Percentiles rank a stretch among this genome's conserved stretches.
phyloP scores from a whole-genome alignment of 2,888 invertebrate species.

The Dicranocentrus wangi region DNA sequence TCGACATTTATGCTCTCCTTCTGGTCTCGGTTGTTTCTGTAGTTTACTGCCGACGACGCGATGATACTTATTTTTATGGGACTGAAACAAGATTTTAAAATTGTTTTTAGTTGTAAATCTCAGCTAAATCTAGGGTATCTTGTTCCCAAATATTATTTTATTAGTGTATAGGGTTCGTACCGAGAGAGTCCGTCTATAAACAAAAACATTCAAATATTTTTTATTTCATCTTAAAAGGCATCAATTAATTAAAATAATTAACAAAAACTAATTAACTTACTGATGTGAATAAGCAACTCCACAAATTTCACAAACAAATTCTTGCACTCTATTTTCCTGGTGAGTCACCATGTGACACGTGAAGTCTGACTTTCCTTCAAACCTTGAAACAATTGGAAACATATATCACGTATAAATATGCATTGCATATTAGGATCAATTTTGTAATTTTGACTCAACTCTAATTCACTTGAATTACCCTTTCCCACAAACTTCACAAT shows the following conservation, averaged over 20 bases:
- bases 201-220: too few species aligned
- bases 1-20: conserved; percentile 5
- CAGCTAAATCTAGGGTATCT: too few species aligned
- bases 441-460: neutral
- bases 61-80: neutral
- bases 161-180: too few species aligned
- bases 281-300: conserved; percentile 25
- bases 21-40: neutral
- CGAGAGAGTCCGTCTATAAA: too few species aligned
- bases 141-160: too few species aligned
- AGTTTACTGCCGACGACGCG: too few species aligned
- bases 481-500: conserved; percentile 38
- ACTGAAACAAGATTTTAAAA: neutral
- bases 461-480: conserved; percentile 3
- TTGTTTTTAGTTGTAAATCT: conserved; percentile 24
- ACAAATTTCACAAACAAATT: conserved; percentile 37
- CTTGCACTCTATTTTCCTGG: neutral
- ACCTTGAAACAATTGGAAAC: too few species aligned
- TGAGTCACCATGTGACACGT: conserved; percentile 14
- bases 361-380: conserved; percentile 6
- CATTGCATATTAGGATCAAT: neutral
- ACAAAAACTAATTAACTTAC: neutral
- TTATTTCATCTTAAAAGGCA: too few species aligned
- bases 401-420: too few species aligned
- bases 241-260: neutral